Evolutionary conservation across 1,140 invertebrate species (phyloP).

Genomic region (Orussus abietinus): DNA sequence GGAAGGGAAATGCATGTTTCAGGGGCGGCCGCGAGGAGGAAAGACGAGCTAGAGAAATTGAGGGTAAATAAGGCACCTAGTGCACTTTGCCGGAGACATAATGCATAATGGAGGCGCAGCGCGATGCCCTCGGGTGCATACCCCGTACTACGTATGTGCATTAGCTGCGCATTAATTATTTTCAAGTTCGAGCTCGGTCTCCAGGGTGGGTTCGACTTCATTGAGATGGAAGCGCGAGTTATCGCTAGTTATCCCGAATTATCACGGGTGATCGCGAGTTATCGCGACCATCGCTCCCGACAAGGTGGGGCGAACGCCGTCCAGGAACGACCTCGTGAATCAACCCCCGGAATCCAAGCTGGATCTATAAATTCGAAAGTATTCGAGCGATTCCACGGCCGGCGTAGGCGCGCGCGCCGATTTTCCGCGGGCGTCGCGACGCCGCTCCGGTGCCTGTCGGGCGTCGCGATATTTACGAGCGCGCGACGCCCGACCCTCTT

Average conservation of each 20-base stretch:
- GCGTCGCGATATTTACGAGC: slow-evolving; percentile 43
- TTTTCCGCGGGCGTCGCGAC: too few species aligned
- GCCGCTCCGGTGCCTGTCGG: slow-evolving; percentile 35
- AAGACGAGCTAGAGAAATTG: neutral
- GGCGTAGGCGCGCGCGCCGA: neutral
- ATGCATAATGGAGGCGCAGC: slow-evolving; percentile 27
- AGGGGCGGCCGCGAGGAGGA: slow-evolving; percentile 4
- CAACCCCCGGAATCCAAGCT: too few species aligned
- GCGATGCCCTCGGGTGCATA: slow-evolving; percentile 16
- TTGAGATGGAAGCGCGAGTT: too few species aligned
- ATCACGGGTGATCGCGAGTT: too few species aligned
- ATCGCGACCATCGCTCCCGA: too few species aligned
- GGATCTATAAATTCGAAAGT: too few species aligned
- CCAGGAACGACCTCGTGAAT: too few species aligned
- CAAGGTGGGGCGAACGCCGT: too few species aligned
- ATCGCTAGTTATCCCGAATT: too few species aligned
- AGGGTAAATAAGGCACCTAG: slow-evolving; percentile 50
- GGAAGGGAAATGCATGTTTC: neutral
- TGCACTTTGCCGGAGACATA: slow-evolving; percentile 42
- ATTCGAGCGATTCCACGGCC: slow-evolving; percentile 5
- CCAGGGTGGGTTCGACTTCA: too few species aligned
- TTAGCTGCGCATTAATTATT: slow-evolving; percentile 49
- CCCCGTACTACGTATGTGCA: slow-evolving; percentile 40
- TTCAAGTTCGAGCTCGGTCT: too few species aligned
- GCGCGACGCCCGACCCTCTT: slow-evolving; percentile 37